These are phyloP conservation scores for Tachycineta bicolor DNA, from an alignment of 2,113 vertebrate genomes.

Conservation along the genomic window DNA sequence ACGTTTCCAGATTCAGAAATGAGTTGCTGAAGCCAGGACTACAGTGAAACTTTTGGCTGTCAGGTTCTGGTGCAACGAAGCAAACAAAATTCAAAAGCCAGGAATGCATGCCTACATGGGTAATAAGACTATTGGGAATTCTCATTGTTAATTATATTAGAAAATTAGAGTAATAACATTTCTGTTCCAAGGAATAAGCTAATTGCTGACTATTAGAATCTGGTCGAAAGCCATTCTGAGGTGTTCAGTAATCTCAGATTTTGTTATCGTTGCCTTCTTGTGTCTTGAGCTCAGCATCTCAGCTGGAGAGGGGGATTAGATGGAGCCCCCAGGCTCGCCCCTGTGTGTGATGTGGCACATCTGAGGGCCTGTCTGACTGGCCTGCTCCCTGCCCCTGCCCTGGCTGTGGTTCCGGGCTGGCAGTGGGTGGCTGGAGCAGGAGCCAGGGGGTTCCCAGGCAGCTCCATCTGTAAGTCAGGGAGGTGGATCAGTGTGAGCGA, in stretches of 20 bases:
- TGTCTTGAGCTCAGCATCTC: neutral
- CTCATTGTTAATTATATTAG: neutral
- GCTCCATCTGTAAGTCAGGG: neutral
- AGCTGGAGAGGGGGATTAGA: neutral
- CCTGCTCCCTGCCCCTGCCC: neutral
- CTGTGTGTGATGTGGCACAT: neutral
- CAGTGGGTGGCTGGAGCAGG: neutral
- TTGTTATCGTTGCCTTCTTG: neutral
- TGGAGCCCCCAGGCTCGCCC: neutral
- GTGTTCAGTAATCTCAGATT: neutral
- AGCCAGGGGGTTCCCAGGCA: fast-evolving
- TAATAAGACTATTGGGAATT: neutral
- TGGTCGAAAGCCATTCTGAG: neutral
- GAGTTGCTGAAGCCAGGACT: neutral
- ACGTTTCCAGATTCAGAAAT: neutral
- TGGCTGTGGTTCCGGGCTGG: neutral
- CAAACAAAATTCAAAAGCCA: neutral
- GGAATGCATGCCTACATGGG: neutral
- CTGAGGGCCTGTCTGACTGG: fast-evolving
- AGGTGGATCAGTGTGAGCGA: neutral
- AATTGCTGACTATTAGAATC: neutral
- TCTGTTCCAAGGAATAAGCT: neutral
- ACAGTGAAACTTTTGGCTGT: neutral
- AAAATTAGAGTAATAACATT: neutral
- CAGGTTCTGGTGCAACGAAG: neutral